Conservation (phyloP, 2,113 vertebrate species). For the Balaeniceps rex region DNA sequence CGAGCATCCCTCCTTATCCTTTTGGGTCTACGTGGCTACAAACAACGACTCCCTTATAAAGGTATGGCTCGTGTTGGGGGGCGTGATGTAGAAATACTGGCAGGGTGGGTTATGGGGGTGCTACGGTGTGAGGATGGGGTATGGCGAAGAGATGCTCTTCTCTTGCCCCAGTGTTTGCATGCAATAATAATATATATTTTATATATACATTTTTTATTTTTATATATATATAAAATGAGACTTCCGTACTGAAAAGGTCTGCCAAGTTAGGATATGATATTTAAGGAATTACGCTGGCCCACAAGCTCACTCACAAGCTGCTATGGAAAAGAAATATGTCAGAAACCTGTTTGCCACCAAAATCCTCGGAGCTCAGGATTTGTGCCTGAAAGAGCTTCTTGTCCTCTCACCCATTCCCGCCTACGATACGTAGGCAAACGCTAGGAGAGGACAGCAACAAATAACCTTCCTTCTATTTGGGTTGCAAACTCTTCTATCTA, state of each 20-base stretch:
- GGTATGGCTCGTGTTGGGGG: neutral
- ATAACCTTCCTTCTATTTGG: neutral
- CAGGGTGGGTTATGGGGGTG: neutral
- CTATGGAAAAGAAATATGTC: neutral
- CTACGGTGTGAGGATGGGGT: neutral
- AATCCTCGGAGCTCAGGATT: neutral
- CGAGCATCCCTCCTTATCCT: slow-evolving; percentile 72
- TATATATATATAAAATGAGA: neutral
- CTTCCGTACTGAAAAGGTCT: neutral
- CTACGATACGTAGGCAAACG: neutral
- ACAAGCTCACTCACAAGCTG: neutral
- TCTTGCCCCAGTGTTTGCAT: neutral
- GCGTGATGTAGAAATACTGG: accelerated
- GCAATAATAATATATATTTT: too few relatives aligned
- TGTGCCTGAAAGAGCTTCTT: neutral
- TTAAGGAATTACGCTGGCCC: neutral
- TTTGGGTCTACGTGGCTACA: slow-evolving; percentile 83
- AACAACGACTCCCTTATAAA: slow-evolving; percentile 87
- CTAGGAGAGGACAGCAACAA: neutral
- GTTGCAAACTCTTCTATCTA: neutral
- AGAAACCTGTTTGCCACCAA: neutral
- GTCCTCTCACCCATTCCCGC: accelerated
- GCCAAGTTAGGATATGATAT: neutral
- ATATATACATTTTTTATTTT: too few relatives aligned
- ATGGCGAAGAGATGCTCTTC: neutral